These are phyloP conservation scores for Xiphophorus couchianus DNA, from an alignment of 2,113 vertebrate species.

Conservation along the genomic window DNA sequence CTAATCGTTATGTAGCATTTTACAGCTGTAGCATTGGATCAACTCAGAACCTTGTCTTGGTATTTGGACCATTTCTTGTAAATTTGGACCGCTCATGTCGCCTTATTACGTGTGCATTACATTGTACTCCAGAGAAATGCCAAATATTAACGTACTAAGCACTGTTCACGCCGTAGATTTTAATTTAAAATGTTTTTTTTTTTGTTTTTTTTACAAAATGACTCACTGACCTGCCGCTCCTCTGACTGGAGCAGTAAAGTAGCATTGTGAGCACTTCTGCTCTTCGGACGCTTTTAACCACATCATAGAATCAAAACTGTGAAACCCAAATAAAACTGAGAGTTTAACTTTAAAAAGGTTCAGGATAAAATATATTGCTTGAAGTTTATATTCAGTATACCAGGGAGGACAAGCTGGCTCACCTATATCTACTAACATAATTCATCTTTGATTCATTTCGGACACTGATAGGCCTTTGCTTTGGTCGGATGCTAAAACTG, in stretches of 20 bases:
- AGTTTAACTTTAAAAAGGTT: constrained; percentile 26
- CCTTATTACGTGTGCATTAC: constrained; percentile 72
- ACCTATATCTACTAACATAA: constrained; percentile 52
- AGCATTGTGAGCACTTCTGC: constrained; percentile 65
- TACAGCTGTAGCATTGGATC: constrained; percentile 81
- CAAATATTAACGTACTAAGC: constrained; percentile 71
- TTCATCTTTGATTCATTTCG: constrained; percentile 55
- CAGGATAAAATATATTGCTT: constrained; percentile 50
- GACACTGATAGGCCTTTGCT: constrained; percentile 41
- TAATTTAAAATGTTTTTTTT: constrained; percentile 20
- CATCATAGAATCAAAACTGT: constrained; percentile 66
- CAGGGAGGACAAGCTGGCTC: constrained; percentile 58
- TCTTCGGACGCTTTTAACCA: constrained; percentile 53
- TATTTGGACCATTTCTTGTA: constrained; percentile 69
- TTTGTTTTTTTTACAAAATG: constrained; percentile 45
- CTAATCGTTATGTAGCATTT: constrained; percentile 82
- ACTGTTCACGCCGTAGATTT: constrained; percentile 70
- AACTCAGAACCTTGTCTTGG: constrained; percentile 62
- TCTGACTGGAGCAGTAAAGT: constrained; percentile 61
- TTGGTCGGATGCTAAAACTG: constrained; percentile 64
- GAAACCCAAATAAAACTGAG: constrained; percentile 46
- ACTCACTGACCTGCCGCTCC: constrained; percentile 52
- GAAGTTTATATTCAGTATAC: constrained; percentile 48
- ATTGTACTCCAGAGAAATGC: constrained; percentile 70
- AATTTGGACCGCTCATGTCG: constrained; percentile 68